Conservation (phyloP, 2,888 invertebrate species). For the Sarcophaga carnaria region DNA sequence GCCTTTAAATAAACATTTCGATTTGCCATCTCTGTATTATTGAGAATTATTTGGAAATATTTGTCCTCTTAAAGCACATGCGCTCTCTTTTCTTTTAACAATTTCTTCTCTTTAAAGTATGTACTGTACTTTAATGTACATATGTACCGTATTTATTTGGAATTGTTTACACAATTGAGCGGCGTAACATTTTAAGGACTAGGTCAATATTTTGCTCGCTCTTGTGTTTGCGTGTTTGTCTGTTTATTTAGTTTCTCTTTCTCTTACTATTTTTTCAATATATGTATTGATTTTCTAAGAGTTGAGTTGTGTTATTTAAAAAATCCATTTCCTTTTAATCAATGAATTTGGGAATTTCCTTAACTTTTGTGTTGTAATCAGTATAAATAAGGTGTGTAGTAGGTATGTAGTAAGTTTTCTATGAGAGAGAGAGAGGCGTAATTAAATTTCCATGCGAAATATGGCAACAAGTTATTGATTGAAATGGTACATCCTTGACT, state of each 20-base stretch:
- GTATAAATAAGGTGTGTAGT: too few species aligned
- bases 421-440: too few species aligned
- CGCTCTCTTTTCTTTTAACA: slow-evolving; percentile 22
- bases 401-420: too few species aligned
- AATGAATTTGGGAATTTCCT: slow-evolving; percentile 28
- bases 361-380: not conserved
- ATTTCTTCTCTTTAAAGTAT: slow-evolving; percentile 5
- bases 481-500: too few species aligned
- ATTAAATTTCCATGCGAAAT: too few species aligned
- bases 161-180: slow-evolving; percentile 6
- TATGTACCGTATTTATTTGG: not conserved
- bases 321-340: slow-evolving; percentile 3
- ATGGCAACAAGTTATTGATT: too few species aligned
- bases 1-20: too few species aligned
- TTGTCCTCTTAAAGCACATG: slow-evolving; percentile 35
- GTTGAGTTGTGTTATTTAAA: not conserved
- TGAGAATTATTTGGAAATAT: not conserved
- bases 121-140: slow-evolving; percentile 7
- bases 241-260: not conserved
- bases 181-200: slow-evolving; percentile 52
- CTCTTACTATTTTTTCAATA: not conserved
- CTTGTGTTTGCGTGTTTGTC: too few species aligned
- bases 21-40: not conserved
- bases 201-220: slow-evolving; percentile 50
- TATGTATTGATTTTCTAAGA: slow-evolving; percentile 44